A percentile compares a stretch with the other conserved stretches of the same genome.
Evolutionary conservation across 2,113 vertebrate genomes (phyloP).

Genomic region (Hiodon alosoides): DNA sequence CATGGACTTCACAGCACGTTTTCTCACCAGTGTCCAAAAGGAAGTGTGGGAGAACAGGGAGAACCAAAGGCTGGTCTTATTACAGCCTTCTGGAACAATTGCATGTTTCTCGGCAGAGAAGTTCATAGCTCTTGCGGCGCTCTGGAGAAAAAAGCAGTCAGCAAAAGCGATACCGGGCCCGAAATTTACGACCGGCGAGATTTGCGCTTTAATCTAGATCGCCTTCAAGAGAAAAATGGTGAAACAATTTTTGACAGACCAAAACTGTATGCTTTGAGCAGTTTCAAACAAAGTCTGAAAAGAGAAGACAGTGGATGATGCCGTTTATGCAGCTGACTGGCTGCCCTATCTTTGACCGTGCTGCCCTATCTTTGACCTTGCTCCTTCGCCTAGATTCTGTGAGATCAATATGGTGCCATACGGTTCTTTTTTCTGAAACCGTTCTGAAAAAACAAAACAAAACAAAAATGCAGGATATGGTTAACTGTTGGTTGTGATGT

Average conservation of each 20-base stretch:
- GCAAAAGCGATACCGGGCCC: not conserved
- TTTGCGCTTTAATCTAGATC: not conserved
- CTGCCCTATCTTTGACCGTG: not conserved
- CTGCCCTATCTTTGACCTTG: not conserved
- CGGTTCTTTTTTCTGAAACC: slow-evolving; percentile 6
- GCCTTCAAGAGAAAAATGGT: not conserved
- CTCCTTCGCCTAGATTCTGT: not conserved
- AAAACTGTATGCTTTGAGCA: not conserved
- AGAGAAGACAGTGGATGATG: not conserved
- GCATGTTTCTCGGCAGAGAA: not conserved
- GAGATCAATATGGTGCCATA: slow-evolving; percentile 12
- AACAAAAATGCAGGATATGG: not conserved
- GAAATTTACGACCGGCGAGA: slow-evolving; percentile 1
- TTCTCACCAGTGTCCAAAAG: slow-evolving; percentile 1
- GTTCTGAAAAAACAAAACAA: slow-evolving; percentile 5
- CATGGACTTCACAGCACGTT: slow-evolving; percentile 10
- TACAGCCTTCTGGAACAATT: slow-evolving; percentile 9
- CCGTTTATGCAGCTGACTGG: not conserved
- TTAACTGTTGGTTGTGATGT: no score
- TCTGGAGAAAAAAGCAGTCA: not conserved
- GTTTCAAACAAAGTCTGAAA: not conserved
- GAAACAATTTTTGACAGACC: not conserved
- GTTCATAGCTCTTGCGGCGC: not conserved
- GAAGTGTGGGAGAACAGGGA: not conserved
- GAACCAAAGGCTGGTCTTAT: slow-evolving; percentile 5